Evolutionary conservation across 2,797 vertebrate genomes (phyloP).

Genomic region (Pseudopleuronectes americanus): DNA sequence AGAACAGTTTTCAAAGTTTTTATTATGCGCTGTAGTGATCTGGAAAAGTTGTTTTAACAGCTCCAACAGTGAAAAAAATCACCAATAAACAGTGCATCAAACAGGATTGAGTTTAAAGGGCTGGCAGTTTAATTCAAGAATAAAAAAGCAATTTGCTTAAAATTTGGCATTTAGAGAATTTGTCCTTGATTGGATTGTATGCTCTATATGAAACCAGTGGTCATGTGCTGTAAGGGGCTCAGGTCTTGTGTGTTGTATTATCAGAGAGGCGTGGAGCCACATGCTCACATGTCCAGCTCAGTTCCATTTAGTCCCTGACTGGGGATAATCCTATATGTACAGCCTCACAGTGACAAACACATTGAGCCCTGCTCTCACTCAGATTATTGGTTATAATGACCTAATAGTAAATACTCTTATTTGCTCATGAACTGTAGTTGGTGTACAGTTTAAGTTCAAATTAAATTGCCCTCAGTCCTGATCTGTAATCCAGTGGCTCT

Average conservation of each 20-base stretch:
- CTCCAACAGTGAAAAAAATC: constrained; percentile 19
- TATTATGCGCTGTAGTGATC: neutral
- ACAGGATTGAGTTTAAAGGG: neutral
- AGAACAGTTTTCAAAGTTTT: constrained; percentile 10
- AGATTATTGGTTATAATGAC: constrained; percentile 25
- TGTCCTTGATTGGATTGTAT: neutral
- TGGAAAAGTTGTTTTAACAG: neutral
- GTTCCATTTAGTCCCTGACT: constrained; percentile 22
- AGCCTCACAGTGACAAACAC: constrained; percentile 25
- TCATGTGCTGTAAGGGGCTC: constrained; percentile 18
- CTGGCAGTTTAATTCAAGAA: neutral
- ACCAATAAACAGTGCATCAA: constrained; percentile 11
- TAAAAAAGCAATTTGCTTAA: neutral
- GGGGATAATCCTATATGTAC: constrained; percentile 45
- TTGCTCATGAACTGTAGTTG: neutral
- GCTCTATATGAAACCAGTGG: neutral
- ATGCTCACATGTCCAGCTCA: constrained; percentile 31
- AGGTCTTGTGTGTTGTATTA: constrained; percentile 4
- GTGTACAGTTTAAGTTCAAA: no score
- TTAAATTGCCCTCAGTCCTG: no score
- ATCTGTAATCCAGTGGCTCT: no score
- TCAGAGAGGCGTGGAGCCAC: constrained; percentile 18
- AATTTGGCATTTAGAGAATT: no score
- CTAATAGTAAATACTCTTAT: constrained; percentile 1
- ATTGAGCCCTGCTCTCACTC: constrained; percentile 17